Conservation (phyloP, 64 coral and sea anemone species). For the Pocillopora damicornis region DNA sequence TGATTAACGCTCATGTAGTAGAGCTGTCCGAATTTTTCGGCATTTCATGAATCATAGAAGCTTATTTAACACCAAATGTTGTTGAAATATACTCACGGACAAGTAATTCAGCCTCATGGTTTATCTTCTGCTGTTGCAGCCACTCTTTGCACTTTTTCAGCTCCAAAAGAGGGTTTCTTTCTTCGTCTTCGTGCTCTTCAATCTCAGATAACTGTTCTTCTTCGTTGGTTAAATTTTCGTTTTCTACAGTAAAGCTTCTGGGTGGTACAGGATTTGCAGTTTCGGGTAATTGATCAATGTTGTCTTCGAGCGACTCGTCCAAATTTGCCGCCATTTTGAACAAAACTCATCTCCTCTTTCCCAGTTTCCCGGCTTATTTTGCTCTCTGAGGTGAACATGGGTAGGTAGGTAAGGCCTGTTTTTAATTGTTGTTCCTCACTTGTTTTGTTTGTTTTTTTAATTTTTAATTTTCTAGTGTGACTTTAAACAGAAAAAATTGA, state of each 20-base stretch:
- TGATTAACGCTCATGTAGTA: too few relatives aligned
- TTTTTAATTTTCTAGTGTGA: too few relatives aligned
- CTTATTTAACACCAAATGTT: not conserved
- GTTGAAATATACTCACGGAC: slow-evolving; percentile 56
- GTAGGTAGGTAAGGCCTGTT: not conserved
- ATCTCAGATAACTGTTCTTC: slow-evolving; percentile 4
- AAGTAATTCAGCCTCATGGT: slow-evolving; percentile 73
- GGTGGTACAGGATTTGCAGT: not conserved
- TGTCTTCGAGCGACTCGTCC: not conserved
- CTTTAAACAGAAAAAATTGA: not conserved
- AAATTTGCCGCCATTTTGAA: slow-evolving; percentile 96
- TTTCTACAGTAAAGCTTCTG: not conserved
- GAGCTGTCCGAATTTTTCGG: not conserved
- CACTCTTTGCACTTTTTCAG: slow-evolving; percentile 55
- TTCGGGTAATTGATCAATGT: not conserved
- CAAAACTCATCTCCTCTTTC: not conserved
- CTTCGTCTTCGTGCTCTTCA: slow-evolving; percentile 1
- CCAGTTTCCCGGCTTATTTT: slow-evolving; percentile 11
- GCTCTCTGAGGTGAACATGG: not conserved
- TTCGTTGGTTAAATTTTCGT: not conserved
- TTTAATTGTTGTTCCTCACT: too few relatives aligned
- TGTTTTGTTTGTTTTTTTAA: too few relatives aligned
- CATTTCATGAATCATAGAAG: not conserved
- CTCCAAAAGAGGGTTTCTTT: slow-evolving; percentile 13
- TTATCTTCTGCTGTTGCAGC: slow-evolving; percentile 69